These are phyloP conservation scores for Rhizoglyphus robini DNA, from an alignment of 1,140 invertebrate species.

Conservation along the genomic window DNA sequence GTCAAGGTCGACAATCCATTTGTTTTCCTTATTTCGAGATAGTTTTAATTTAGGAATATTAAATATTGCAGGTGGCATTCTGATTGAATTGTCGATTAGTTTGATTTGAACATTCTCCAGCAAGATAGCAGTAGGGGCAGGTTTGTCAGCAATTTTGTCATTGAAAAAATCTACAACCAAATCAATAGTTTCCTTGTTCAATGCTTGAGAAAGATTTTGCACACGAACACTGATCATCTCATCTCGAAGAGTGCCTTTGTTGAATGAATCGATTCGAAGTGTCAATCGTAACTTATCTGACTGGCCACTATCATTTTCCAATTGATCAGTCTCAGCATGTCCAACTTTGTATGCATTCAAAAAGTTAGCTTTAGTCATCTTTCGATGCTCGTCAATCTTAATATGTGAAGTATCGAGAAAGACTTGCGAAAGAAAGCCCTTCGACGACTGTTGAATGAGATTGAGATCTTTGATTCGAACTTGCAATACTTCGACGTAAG, in stretches of 20 bases:
- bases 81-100: neutral
- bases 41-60: neutral
- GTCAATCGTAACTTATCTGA: neutral
- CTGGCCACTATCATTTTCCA: neutral
- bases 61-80: neutral
- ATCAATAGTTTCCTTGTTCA: constrained; percentile 8
- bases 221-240: constrained; percentile 14
- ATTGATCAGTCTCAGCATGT: neutral
- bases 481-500: neutral
- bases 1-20: constrained; percentile 7
- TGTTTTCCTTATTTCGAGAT: constrained; percentile 1
- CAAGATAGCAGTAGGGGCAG: neutral
- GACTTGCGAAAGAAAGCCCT: constrained; percentile 15
- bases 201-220: neutral
- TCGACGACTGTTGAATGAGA: constrained; percentile 16
- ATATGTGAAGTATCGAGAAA: neutral
- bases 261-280: constrained; percentile 4
- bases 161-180: constrained; percentile 14
- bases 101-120: neutral
- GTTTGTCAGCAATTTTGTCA: neutral
- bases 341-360: neutral
- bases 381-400: neutral
- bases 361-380: neutral
- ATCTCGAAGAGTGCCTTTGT: neutral
- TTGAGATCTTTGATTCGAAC: neutral